These are phyloP conservation scores for Acrocephalus kingi DNA, from an alignment of 2,113 vertebrate genomes.

Conservation along the genomic window DNA sequence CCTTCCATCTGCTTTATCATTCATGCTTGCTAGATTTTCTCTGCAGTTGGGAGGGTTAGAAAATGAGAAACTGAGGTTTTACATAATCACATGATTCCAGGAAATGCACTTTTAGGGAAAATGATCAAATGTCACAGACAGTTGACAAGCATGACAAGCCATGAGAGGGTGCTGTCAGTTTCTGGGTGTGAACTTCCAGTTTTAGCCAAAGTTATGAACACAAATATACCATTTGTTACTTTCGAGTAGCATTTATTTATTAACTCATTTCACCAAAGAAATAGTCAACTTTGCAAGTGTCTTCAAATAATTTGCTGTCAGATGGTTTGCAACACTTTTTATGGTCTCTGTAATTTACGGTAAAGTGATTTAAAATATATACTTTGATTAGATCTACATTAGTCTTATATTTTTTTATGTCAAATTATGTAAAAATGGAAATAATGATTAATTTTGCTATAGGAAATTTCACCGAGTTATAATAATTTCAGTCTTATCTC, in stretches of 20 bases:
- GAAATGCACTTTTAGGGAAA: neutral
- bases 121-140: neutral
- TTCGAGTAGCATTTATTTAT: neutral
- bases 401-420: constrained; percentile 64
- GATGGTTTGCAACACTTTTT: neutral
- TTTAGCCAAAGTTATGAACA: neutral
- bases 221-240: neutral
- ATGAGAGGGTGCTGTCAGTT: neutral
- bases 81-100: neutral
- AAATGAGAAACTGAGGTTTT: constrained; percentile 26
- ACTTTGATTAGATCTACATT: constrained; percentile 61
- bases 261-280: neutral
- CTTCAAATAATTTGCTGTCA: constrained; percentile 24
- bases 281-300: neutral
- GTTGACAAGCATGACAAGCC: neutral
- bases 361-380: constrained; percentile 54
- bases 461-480: constrained; percentile 76
- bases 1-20: neutral
- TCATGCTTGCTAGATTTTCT: constrained; percentile 21
- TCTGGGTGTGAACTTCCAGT: neutral
- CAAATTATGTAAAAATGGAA: constrained; percentile 74
- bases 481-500: constrained; percentile 79
- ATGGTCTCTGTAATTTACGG: constrained; percentile 43
- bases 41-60: neutral
- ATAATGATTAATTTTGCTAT: constrained; percentile 80